phyloP scores from a whole-genome alignment of 1,140 invertebrate species.

The Apis dorsata region DNA sequence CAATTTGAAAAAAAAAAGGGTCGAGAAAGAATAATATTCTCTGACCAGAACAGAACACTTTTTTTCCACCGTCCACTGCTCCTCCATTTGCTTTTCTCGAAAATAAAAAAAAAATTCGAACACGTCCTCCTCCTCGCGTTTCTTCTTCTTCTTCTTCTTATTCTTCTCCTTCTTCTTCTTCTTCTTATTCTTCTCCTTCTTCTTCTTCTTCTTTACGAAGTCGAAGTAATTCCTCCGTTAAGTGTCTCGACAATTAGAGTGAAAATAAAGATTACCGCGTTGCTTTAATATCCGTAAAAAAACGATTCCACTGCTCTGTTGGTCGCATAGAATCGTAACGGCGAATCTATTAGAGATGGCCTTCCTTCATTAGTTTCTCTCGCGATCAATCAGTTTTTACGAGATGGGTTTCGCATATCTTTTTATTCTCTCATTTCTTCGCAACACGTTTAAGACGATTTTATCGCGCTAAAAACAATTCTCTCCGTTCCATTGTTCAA shows the following conservation, averaged over 20 bases:
- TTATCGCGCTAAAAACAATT: too few relatives aligned
- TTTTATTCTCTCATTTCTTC: neutral
- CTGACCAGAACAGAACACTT: neutral
- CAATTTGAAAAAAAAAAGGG: constrained; percentile 6
- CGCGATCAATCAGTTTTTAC: neutral
- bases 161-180: neutral
- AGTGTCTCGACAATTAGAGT: too few relatives aligned
- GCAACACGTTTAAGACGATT: neutral
- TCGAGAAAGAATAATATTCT: neutral
- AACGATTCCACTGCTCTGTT: neutral
- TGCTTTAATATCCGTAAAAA: neutral
- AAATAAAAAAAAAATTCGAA: neutral
- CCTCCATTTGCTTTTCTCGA: neutral
- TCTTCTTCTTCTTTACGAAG: too few relatives aligned
- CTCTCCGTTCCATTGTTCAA: too few relatives aligned
- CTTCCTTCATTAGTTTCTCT: neutral
- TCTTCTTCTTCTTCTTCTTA: neutral
- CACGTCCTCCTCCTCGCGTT: neutral
- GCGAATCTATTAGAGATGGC: neutral
- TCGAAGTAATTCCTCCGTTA: too few relatives aligned
- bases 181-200: neutral
- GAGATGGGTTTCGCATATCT: neutral
- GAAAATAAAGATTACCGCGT: neutral
- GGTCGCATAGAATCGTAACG: neutral
- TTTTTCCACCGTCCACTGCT: neutral